These are phyloP conservation scores for Zenarchopterus dispar DNA, from an alignment of 2,797 vertebrate species.

Conservation along the genomic window DNA sequence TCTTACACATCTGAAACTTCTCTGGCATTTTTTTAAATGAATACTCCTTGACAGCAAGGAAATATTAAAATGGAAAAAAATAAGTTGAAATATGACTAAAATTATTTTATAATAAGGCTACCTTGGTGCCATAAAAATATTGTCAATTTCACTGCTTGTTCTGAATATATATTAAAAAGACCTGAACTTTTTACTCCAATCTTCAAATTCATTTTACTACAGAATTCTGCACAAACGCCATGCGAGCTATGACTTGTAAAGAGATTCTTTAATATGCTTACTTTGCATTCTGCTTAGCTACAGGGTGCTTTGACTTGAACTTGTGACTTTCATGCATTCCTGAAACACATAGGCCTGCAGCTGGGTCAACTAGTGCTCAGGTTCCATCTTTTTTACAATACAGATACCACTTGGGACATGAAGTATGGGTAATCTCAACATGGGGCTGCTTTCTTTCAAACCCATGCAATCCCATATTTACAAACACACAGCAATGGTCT, in stretches of 20 bases:
- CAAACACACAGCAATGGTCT: neutral
- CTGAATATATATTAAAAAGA: too few relatives aligned
- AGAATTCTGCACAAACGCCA: conserved; percentile 2
- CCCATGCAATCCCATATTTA: neutral
- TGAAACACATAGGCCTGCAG: conserved; percentile 32
- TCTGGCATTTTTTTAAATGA: conserved; percentile 7
- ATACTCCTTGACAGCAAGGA: neutral
- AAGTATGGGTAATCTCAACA: conserved; percentile 8
- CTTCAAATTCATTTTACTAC: conserved; percentile 6
- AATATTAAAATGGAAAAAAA: neutral
- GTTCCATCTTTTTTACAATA: conserved; percentile 24
- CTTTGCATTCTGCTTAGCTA: neutral
- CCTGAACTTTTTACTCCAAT: conserved; percentile 9
- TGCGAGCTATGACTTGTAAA: neutral
- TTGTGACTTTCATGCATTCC: conserved; percentile 38
- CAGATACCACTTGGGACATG: conserved; percentile 4
- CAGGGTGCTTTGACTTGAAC: neutral
- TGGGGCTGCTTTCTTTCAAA: conserved; percentile 2
- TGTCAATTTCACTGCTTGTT: too few relatives aligned
- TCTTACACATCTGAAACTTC: conserved; percentile 1
- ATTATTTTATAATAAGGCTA: too few relatives aligned
- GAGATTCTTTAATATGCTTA: neutral
- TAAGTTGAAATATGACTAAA: too few relatives aligned
- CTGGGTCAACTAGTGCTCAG: conserved; percentile 38
- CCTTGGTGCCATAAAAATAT: too few relatives aligned